Evolutionary conservation across 2,888 invertebrate genomes (phyloP), one percentile per base, ranked within the genome.

Genomic region (Caenorhabditis zanzibari): DNA sequence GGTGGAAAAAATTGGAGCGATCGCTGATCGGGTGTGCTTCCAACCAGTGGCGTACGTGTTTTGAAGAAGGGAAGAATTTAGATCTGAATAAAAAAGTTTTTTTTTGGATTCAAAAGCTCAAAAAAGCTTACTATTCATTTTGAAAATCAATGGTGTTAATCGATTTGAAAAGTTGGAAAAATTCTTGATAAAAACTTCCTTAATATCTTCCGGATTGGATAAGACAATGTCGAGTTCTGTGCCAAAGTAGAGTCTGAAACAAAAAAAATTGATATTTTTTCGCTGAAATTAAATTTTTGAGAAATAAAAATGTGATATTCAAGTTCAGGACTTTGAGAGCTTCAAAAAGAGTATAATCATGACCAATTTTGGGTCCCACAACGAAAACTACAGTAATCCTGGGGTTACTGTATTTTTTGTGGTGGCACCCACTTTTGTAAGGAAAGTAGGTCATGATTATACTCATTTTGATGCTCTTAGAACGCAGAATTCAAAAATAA

Each of bases 141-240:
- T 63, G 47, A 86, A 85, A 32, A 85, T 66, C 12, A 49, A 59
- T 16, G 85, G 84, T 9, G 85, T 84, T 22, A 69, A 58, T 59
- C 90, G 76, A 73, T 89, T 85, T 10, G 86, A 84, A 73, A 90
- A 90, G 32, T 90, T 90, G 22, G 84, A 73, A 56, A 90, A 90
- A 52, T 90, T 87, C 63, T 86, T 85, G 58, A 90, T 89, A 81
- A 88, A 89, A 3, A 89, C 82, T 49, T 90, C 90, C 26, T 87
- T 87, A 63, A 88, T 79, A 14, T 89, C 83, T 22, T 86, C 87
- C 28, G 85, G 84, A 49, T 90, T 86, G 5, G 81, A 86, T 1
- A 87, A 68, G 16, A 82, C 52, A 10, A 89, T 85, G 22, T 86
- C 74, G 19, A 88, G 73, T 28, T 88, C 59, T 1, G 80, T 72